Evolutionary conservation across 1,140 invertebrate species (phyloP).

Genomic region (Tetragnatha versicolor): DNA sequence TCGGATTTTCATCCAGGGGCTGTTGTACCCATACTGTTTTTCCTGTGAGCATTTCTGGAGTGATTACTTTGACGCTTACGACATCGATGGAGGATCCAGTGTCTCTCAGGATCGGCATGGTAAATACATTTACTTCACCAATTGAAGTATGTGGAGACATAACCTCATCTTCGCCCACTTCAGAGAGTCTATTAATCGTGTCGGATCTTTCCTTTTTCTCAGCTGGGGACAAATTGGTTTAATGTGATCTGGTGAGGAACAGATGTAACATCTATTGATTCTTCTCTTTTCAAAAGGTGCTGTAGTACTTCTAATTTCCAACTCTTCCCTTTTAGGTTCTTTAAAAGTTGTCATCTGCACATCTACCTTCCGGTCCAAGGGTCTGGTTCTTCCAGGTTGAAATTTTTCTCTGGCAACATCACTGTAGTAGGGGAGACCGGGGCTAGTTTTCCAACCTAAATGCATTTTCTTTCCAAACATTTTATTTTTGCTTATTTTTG

Average conservation of each 20-base stretch:
- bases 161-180: neutral
- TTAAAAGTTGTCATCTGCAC: no score
- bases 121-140: neutral
- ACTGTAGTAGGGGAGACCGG: no score
- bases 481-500: no score
- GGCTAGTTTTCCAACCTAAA: no score
- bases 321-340: no score
- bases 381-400: no score
- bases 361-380: no score
- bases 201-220: neutral
- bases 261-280: neutral
- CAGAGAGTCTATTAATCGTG: neutral
- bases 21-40: neutral
- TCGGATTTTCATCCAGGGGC: neutral
- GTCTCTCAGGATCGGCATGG: neutral
- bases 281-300: neutral
- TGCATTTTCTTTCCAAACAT: no score
- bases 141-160: neutral
- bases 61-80: neutral
- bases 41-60: neutral
- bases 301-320: no score
- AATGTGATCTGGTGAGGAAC: neutral
- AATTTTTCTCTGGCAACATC: no score
- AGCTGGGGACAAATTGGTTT: neutral
- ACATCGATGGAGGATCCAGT: neutral